Evolutionary conservation across 2,888 invertebrate genomes (phyloP).

Genomic region (Ganaspis brasiliensis): DNA sequence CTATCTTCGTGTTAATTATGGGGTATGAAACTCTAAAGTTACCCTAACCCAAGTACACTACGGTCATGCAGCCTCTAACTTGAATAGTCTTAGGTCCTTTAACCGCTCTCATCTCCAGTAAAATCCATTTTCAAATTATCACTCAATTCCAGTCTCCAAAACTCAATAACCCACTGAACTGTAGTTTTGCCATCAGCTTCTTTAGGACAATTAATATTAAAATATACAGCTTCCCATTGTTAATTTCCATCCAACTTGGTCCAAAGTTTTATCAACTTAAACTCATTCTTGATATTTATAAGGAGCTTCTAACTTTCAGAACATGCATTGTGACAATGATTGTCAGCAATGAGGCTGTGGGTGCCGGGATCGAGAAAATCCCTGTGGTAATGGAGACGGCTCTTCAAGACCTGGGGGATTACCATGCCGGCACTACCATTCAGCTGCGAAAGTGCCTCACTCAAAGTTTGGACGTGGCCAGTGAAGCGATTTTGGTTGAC

Average conservation of each 20-base stretch:
- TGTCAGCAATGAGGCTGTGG: slow-evolving; percentile 85
- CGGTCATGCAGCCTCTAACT: slow-evolving; percentile 1
- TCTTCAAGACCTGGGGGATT: slow-evolving; percentile 84
- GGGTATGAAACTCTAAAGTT: slow-evolving; percentile 70
- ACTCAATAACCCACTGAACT: neutral
- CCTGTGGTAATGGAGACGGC: slow-evolving; percentile 83
- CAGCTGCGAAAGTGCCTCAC: slow-evolving; percentile 84
- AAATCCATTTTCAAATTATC: slow-evolving; percentile 19
- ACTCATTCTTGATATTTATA: slow-evolving; percentile 3
- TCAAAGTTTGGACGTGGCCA: slow-evolving; percentile 84
- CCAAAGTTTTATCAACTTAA: neutral
- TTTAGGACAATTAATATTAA: neutral
- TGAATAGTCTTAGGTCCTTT: slow-evolving; percentile 23
- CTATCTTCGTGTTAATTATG: slow-evolving; percentile 73
- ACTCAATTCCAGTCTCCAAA: neutral
- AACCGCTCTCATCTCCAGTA: neutral
- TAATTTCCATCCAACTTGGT: too few relatives aligned
- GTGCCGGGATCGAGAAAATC: slow-evolving; percentile 82
- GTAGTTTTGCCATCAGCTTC: too few relatives aligned
- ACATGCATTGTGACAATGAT: slow-evolving; percentile 84
- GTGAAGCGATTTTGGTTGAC: slow-evolving; percentile 84
- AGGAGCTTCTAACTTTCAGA: slow-evolving; percentile 74
- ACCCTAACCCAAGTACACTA: slow-evolving; percentile 12
- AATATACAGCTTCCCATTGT: neutral
- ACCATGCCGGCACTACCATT: slow-evolving; percentile 84